phyloP scores from a whole-genome alignment of 1,140 invertebrate species.

The Diabrotica virgifera region DNA sequence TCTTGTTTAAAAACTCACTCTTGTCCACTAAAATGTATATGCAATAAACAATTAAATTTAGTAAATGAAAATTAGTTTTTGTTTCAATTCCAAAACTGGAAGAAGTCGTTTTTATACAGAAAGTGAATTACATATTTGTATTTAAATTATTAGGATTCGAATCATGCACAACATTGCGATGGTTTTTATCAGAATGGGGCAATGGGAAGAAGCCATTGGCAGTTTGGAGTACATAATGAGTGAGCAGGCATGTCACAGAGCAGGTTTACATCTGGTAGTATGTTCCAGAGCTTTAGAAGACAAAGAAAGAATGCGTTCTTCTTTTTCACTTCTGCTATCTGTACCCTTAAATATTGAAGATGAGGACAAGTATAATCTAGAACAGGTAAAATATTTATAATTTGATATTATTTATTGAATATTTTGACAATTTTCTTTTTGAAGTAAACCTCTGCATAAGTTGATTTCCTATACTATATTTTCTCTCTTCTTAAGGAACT shows the following conservation, averaged over 20 bases:
- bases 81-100: too few species aligned
- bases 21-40: too few species aligned
- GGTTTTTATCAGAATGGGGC: conserved; percentile 92
- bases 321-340: conserved; percentile 87
- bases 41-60: too few species aligned
- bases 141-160: conserved; percentile 68
- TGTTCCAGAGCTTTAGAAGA: conserved; percentile 93
- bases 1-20: too few species aligned
- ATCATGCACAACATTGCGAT: conserved; percentile 99
- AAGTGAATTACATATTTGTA: too few species aligned
- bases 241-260: conserved; percentile 80
- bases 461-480: too few species aligned
- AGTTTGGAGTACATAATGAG: conserved; percentile 98
- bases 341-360: conserved; percentile 82
- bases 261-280: conserved; percentile 85
- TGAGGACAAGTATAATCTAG: conserved; percentile 69
- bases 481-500: too few species aligned
- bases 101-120: too few species aligned
- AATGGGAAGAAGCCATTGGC: conserved; percentile 91
- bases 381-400: conserved; percentile 36
- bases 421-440: too few species aligned
- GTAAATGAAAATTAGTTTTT: too few species aligned
- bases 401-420: conserved; percentile 6
- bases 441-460: too few species aligned
- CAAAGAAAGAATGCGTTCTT: conserved; percentile 89